Evolutionary conservation across 2,888 invertebrate genomes (phyloP).

Genomic region (Archaeoteleia sp.): DNA sequence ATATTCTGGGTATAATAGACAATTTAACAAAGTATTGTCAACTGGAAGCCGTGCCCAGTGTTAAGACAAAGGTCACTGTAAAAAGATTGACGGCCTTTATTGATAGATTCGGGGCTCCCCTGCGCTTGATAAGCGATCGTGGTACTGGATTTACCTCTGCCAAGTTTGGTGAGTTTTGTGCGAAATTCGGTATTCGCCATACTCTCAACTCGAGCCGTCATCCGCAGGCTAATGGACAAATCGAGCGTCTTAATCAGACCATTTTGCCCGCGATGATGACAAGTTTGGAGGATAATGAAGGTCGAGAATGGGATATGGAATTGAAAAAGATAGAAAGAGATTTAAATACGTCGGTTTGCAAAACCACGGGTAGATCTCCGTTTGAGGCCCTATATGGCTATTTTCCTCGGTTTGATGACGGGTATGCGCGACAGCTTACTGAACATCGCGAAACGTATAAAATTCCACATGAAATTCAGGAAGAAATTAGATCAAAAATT

Average conservation of each 20-base stretch:
- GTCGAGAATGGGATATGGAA: constrained; percentile 4
- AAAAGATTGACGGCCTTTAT: constrained; percentile 24
- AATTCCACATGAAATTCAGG: too few relatives aligned
- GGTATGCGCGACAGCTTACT: neutral
- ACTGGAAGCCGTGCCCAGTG: constrained; percentile 33
- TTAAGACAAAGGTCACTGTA: constrained; percentile 5
- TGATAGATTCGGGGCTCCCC: constrained; percentile 25
- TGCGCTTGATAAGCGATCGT: constrained; percentile 28
- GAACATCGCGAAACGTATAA: too few relatives aligned
- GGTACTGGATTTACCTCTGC: constrained; percentile 41
- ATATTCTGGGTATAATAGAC: constrained; percentile 43
- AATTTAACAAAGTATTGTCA: constrained; percentile 45
- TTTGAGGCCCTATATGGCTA: constrained; percentile 23
- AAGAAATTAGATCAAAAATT: too few relatives aligned
- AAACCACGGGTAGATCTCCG: constrained; percentile 17
- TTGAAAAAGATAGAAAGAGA: constrained; percentile 6
- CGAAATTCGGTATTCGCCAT: constrained; percentile 19
- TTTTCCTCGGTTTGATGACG: constrained; percentile 4
- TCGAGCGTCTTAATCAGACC: constrained; percentile 14
- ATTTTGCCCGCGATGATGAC: constrained; percentile 17
- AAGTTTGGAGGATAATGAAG: neutral
- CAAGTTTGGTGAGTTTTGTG: constrained; percentile 32
- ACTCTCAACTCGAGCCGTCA: constrained; percentile 26
- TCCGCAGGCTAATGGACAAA: constrained; percentile 21
- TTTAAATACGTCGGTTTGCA: constrained; percentile 10